A percentile compares a stretch with the other conserved stretches of the same genome.
These are phyloP conservation scores for Chelon auratus DNA, from an alignment of 2,797 vertebrate species.

Conservation along the genomic window DNA sequence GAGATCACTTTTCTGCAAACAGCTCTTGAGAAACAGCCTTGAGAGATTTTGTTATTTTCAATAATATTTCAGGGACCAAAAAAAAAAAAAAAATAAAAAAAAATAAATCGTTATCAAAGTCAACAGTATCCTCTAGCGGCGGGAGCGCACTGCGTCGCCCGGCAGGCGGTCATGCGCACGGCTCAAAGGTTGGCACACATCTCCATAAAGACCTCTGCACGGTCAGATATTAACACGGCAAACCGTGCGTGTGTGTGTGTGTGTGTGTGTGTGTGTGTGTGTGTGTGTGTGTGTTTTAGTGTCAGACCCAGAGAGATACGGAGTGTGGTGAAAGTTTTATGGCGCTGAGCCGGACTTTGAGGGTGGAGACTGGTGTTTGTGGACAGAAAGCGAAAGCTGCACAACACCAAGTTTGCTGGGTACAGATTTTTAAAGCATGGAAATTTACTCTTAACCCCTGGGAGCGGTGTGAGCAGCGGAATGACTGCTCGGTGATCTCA, in stretches of 20 bases:
- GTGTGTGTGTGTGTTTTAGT: not conserved
- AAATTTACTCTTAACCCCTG: slow-evolving; percentile 4
- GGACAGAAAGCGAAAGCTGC: slow-evolving; percentile 19
- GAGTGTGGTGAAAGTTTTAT: not conserved
- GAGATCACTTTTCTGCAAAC: not conserved
- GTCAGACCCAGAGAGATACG: not conserved
- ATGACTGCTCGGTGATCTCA: too few species aligned
- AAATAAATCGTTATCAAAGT: slow-evolving; percentile 49
- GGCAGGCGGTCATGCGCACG: not conserved
- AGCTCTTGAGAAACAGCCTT: slow-evolving; percentile 25
- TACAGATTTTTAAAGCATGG: not conserved
- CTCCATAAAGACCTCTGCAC: slow-evolving; percentile 16
- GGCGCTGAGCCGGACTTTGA: not conserved
- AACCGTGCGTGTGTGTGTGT: not conserved
- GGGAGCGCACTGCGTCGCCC: slow-evolving; percentile 29
- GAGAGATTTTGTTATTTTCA: not conserved
- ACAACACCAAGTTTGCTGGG: not conserved
- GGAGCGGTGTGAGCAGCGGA: not conserved
- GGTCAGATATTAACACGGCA: not conserved
- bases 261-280: not conserved
- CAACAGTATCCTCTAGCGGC: slow-evolving; percentile 83
- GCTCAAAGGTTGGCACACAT: slow-evolving; percentile 32
- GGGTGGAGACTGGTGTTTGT: not conserved
- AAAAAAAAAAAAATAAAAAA: too few species aligned
- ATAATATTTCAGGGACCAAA: not conserved